Base-by-base conservation (phyloP, 1,140 invertebrate genomes). In the Drosophila funebris region DNA sequence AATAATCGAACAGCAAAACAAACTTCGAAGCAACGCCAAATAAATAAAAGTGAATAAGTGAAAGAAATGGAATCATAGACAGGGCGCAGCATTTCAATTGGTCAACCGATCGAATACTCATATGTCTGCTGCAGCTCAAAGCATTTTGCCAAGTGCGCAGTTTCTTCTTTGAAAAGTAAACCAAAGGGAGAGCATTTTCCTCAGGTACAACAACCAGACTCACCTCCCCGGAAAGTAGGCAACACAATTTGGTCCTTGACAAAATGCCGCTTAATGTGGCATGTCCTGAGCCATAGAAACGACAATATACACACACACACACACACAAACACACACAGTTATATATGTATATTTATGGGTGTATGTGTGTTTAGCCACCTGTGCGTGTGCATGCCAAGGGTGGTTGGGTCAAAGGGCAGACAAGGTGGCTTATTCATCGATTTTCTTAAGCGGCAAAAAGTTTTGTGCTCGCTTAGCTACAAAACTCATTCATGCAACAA, bases 201-300 rank as follows among this genome's bases (percentile, higher is more conserved):
- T 57, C 63, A 14, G 43, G 18, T 68, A 53, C 39, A 54, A 7
- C 18, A 44, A 44, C 3, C 11, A 46, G 22, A 24, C 13, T 14
- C 33, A 16, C 20, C 16, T 4, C 41, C 44, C 62, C 18, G 53
- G 44, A 63, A 83, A 71, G 78, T 83, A 63, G 79, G 61, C 80
- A 79, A 61, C 76, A 72, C 48, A 75, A 66, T 76, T 73, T 72
- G 78, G 76, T 78, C 78, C 78, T 78, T 75, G 82, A 88, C 83
- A 87, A 87, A 87, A 87, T 88, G 78, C 66, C 83, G 83, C 73
- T 88, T 87, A 88, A 87, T 87, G 84, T 76, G 64, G 75, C 76
- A 62, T 87, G 68, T 76, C 78, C 73, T 81, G 71, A 43, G 33
- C 70, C 24, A 54, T 64, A 53, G 27, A 66, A 31, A 48, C n/a